These are phyloP conservation scores for Keiferia lycopersicella DNA, from an alignment of 2,888 invertebrate genomes.

Conservation along the genomic window DNA sequence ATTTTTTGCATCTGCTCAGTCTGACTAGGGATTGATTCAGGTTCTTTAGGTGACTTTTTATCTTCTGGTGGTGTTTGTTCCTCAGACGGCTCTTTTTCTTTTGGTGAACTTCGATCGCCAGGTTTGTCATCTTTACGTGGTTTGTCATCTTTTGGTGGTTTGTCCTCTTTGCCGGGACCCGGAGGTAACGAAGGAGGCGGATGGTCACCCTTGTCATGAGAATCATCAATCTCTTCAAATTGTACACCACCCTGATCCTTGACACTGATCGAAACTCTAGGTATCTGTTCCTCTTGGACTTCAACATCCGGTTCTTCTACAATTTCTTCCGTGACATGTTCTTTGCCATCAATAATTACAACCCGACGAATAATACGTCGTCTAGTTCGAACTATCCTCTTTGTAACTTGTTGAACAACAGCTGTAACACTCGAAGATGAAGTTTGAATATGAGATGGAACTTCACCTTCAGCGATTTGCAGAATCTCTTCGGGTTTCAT, in stretches of 20 bases:
- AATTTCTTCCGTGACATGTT: slow-evolving; percentile 90
- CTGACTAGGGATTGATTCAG: slow-evolving; percentile 30
- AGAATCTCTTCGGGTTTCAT: slow-evolving; percentile 76
- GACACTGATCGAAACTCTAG: slow-evolving; percentile 85
- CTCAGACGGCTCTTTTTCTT: neutral
- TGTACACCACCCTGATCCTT: slow-evolving; percentile 78
- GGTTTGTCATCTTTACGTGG: slow-evolving; percentile 36
- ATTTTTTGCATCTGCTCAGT: slow-evolving; percentile 42
- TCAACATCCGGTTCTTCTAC: slow-evolving; percentile 92
- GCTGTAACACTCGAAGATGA: slow-evolving; percentile 88
- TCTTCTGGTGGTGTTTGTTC: slow-evolving; percentile 32
- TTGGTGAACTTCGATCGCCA: neutral
- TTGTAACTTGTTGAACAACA: slow-evolving; percentile 90
- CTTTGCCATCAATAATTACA: slow-evolving; percentile 91
- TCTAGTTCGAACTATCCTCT: slow-evolving; percentile 87
- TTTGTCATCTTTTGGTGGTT: slow-evolving; percentile 30
- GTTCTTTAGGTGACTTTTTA: slow-evolving; percentile 27
- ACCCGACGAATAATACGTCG: slow-evolving; percentile 88
- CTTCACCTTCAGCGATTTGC: slow-evolving; percentile 64
- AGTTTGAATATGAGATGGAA: slow-evolving; percentile 75
- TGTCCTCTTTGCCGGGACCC: slow-evolving; percentile 33
- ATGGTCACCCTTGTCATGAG: slow-evolving; percentile 46
- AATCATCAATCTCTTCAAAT: slow-evolving; percentile 58
- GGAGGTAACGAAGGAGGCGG: slow-evolving; percentile 45
- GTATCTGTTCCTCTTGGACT: slow-evolving; percentile 86